These are phyloP conservation scores for Hartigia nigra DNA, from an alignment of 2,888 invertebrate genomes.

Conservation along the genomic window DNA sequence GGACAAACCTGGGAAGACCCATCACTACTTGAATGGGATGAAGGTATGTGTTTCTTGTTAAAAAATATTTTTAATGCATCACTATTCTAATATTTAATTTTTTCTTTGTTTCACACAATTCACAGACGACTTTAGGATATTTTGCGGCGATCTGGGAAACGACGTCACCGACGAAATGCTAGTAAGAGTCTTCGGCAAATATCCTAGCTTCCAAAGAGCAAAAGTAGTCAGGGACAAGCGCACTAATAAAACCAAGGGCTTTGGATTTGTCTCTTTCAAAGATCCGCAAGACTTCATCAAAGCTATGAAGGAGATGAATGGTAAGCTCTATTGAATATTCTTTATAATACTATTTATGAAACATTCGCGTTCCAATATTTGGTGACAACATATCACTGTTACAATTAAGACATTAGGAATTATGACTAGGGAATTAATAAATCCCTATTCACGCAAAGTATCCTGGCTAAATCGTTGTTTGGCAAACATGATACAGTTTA, in stretches of 20 bases:
- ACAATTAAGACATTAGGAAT: neutral
- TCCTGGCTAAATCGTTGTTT: neutral
- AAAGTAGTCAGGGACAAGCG: constrained; percentile 96
- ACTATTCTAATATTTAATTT: neutral
- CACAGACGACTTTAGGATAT: constrained; percentile 94
- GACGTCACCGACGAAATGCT: constrained; percentile 98
- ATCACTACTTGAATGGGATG: constrained; percentile 95
- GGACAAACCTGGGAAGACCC: constrained; percentile 97
- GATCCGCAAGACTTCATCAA: constrained; percentile 97
- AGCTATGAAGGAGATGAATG: constrained; percentile 99
- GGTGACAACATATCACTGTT: too few relatives aligned
- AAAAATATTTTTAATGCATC: neutral
- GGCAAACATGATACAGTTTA: neutral
- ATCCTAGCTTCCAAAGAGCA: constrained; percentile 91
- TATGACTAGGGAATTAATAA: neutral
- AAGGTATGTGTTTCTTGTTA: constrained; percentile 67
- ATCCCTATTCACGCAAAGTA: neutral
- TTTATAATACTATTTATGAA: neutral
- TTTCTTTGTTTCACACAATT: constrained; percentile 23
- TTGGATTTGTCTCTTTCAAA: constrained; percentile 98
- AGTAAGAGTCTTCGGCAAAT: constrained; percentile 95
- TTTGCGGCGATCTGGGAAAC: constrained; percentile 99
- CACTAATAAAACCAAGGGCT: constrained; percentile 98
- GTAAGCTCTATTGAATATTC: constrained; percentile 68
- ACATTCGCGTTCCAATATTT: neutral